These are phyloP conservation scores for Mactra quadrangularis DNA, from an alignment of 1,140 invertebrate species.

Conservation along the genomic window DNA sequence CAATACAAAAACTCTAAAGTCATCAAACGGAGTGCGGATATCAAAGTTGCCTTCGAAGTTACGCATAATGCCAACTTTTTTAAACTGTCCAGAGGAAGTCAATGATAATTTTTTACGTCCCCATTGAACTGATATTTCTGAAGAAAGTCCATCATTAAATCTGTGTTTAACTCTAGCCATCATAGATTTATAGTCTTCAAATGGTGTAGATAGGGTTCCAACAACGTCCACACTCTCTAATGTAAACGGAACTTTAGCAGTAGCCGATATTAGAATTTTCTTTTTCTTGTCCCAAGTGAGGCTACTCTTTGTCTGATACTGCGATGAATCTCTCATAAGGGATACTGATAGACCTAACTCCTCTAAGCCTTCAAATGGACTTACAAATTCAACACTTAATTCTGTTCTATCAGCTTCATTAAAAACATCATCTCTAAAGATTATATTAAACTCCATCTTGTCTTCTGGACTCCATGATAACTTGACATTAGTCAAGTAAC, in stretches of 20 bases:
- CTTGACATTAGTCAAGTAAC: conserved; percentile 55
- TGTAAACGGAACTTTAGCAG: conserved; percentile 61
- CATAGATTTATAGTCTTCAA: conserved; percentile 40
- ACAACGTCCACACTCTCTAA: conserved; percentile 50
- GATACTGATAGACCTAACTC: conserved; percentile 57
- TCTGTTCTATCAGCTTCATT: conserved; percentile 39
- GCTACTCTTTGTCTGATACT: conserved; percentile 52
- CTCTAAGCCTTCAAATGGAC: conserved; percentile 63
- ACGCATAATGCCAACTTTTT: neutral
- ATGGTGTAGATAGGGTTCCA: conserved; percentile 56
- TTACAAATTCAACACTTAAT: conserved; percentile 54
- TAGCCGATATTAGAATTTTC: conserved; percentile 52
- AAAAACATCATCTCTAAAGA: conserved; percentile 51
- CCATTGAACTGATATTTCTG: conserved; percentile 42
- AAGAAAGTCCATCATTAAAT: conserved; percentile 10
- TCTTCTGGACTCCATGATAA: conserved; percentile 69
- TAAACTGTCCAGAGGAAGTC: conserved; percentile 5
- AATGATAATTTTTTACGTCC: conserved; percentile 50
- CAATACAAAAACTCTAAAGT: conserved; percentile 42
- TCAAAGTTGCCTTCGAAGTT: conserved; percentile 59
- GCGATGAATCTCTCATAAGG: conserved; percentile 27
- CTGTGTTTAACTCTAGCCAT: conserved; percentile 19
- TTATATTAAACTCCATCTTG: conserved; percentile 61
- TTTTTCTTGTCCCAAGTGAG: conserved; percentile 65
- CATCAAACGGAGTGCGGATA: conserved; percentile 74